Evolutionary conservation across 2,888 invertebrate genomes (phyloP), one percentile per base, ranked within the genome.

Genomic region (Diogma glabrata): DNA sequence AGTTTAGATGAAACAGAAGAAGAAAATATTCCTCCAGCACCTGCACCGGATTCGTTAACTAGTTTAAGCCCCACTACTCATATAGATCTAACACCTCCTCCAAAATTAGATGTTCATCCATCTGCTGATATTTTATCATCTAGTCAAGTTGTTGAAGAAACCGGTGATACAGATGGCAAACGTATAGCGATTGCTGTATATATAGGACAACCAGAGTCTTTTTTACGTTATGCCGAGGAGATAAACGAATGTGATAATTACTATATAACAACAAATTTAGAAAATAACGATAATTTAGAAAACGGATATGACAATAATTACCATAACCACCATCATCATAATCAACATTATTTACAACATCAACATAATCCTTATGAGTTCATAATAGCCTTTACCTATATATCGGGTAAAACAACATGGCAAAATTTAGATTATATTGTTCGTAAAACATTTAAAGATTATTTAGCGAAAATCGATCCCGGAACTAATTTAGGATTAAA

Each of bases 341-440:
- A 74, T 64, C 74, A 74, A 64, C 70, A 74, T 58, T 74, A 74
- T 40, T 40, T 20, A 20, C 20, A 20, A 40, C 40, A 40, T 20
- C 40, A 40, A 2, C 40, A 40, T 8, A 77, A 75, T 57, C 75
- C 77, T 55, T 82, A 82, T 67, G 84, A 85, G 67, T 86, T 87
- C 63, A 75, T 87, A 4, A 87, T 95, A 63, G 93, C 94, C 12
- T 86, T 81, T 61, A 84, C 95, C 4, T 88, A 85, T 63, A 87
- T 95, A 56, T 89, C 90, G 58, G 87, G 90, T 53, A 91, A 92
- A 68, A 93, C 92, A 0, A 89, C 88, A 53, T 96, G 96, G 96
- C 91, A 92, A 66, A 86, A 89, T 64, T 74, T 96, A 62, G 95
- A 96, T 71, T 87, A 87, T 60, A 85, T 88, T 59, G 87, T 95